Evolutionary conservation across 30 jellyfish, hydroid and myxozoan species (phyloP).

Genomic region (Clytia hemisphaerica): DNA sequence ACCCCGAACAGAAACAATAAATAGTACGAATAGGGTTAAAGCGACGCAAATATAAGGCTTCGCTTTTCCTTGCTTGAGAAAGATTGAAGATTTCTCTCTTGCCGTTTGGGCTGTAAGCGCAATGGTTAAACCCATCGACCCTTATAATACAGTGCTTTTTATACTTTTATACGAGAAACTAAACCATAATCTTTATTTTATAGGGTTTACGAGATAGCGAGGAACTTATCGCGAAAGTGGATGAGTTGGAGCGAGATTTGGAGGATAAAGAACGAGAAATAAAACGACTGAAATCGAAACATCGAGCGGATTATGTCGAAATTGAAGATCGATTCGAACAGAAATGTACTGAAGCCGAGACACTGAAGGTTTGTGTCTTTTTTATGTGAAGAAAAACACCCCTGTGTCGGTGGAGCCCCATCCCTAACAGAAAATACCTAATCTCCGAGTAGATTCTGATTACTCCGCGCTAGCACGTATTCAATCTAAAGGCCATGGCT

Average conservation of each 20-base stretch:
- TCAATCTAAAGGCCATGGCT: not conserved
- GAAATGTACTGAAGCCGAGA: slow-evolving; percentile 19
- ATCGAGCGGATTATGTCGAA: too few relatives aligned
- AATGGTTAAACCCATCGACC: too few relatives aligned
- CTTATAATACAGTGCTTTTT: too few relatives aligned
- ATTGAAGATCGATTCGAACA: slow-evolving; percentile 12
- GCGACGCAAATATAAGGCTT: too few relatives aligned
- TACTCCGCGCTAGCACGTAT: not conserved
- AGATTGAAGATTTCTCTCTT: too few relatives aligned
- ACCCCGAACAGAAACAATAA: too few relatives aligned
- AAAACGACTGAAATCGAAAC: not conserved
- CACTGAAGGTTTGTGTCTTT: slow-evolving; percentile 32
- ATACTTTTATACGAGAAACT: not conserved
- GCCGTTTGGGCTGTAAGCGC: too few relatives aligned
- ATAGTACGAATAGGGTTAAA: too few relatives aligned
- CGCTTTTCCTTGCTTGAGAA: too few relatives aligned
- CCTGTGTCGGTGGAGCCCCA: too few relatives aligned
- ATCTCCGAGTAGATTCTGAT: too few relatives aligned
- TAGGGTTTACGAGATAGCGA: not conserved
- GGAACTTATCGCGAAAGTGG: slow-evolving; percentile 2
- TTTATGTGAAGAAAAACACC: too few relatives aligned
- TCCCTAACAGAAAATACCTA: not conserved
- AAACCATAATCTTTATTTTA: not conserved
- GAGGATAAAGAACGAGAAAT: slow-evolving; percentile 1
- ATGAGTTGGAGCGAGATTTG: not conserved